Base-by-base conservation (phyloP, 2,113 vertebrate species). In the Coracopsis vasa region DNA sequence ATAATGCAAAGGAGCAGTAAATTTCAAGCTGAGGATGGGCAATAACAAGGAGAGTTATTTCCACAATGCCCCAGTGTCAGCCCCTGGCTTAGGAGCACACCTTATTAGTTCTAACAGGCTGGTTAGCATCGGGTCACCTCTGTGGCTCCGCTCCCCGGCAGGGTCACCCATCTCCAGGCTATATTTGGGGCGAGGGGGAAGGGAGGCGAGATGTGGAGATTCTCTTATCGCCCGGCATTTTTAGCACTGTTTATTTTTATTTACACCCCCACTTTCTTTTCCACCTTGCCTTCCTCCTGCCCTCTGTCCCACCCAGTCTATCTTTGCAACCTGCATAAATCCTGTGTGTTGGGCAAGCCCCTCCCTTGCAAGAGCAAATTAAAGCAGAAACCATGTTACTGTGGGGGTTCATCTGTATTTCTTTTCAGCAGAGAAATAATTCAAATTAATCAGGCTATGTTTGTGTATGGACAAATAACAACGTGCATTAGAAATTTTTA, bases 91-190 rank as follows among this genome's bases (percentile, higher is more conserved):
- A 98, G 97, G 97, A 98, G 98, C 96, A 97, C 98, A 98, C 98
- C 98, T 98, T 97, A 98, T 98, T 98, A 97, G 98, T 98, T 98
- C 97, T 98, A 98, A 97, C 97, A 98, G 98, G 98, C 98, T 98
- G 98, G 98, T 98, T 98, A 98, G 98, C 95, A 94, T 98, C 88
- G 91, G 98, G 98, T 98, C 98, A 98, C 97, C 98, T 98, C 98
- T 98, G 97, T 92, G 88, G 96, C 97, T 98, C 95, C 70, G 69
- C 97, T 97, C 96, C 95, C 97, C 94, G 79, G 98, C 97, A 97
- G 98, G 98, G 97, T 97, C 97, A 97, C 98, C 96, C 97, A 64
- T 97, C 98, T 98, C 95, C 97, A 95, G 97, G 97, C 97, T 89
- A 71, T 95, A 94, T 98, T 97, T 97, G 97, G 96, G 97, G 96